phyloP scores from a whole-genome alignment of 2,797 vertebrate genomes.

The Megalops cyprinoides region DNA sequence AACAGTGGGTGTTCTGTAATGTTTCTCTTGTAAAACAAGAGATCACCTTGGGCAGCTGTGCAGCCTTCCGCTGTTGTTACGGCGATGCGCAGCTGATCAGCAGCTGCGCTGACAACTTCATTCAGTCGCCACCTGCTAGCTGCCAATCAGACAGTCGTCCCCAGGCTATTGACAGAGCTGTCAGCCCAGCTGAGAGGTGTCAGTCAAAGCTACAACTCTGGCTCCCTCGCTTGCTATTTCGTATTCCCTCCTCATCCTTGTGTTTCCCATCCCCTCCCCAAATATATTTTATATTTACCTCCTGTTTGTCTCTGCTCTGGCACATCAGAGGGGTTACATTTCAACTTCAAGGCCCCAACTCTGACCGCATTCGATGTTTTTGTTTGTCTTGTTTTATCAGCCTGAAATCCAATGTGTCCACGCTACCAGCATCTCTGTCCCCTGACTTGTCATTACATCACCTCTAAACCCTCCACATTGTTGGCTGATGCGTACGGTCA shows the following conservation, averaged over 20 bases:
- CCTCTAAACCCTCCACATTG: neutral
- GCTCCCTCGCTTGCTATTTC: conserved; percentile 30
- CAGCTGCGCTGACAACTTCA: conserved; percentile 78
- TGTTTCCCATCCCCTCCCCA: neutral
- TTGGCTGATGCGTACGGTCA: neutral
- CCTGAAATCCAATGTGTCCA: neutral
- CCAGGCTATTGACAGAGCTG: conserved; percentile 77
- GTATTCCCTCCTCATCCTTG: conserved; percentile 32
- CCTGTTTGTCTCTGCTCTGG: conserved; percentile 46
- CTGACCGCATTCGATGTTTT: neutral
- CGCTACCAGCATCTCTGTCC: neutral
- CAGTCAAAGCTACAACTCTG: conserved; percentile 70
- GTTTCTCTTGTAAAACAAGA: conserved; percentile 67
- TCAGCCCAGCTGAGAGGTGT: conserved; percentile 75
- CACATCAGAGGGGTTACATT: conserved; percentile 38
- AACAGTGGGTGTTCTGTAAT: conserved; percentile 32
- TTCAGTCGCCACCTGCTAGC: conserved; percentile 80
- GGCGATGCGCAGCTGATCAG: conserved; percentile 67
- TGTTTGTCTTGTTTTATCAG: conserved; percentile 5
- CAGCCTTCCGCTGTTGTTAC: conserved; percentile 72
- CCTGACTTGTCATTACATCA: neutral
- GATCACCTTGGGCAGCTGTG: conserved; percentile 72
- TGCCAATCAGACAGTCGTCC: conserved; percentile 76
- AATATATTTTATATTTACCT: neutral
- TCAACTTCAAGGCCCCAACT: too few species aligned